Base-by-base conservation (phyloP, 1,140 invertebrate species). In the Anoplolepis gracilipes region DNA sequence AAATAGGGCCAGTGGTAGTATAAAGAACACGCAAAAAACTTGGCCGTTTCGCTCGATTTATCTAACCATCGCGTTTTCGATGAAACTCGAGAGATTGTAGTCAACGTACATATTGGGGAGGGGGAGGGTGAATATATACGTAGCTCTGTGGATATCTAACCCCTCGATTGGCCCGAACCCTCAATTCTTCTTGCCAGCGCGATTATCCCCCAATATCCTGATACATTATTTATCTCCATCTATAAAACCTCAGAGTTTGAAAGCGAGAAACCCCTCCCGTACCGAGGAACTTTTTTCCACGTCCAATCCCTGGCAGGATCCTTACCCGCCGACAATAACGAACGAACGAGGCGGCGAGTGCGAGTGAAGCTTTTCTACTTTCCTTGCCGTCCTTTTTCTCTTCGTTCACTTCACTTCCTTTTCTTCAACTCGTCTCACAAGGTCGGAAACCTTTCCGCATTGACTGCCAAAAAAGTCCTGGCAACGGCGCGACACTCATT, bases 211-310 rank as follows among this genome's bases (percentile, higher is more conserved):
- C 88, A 88, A 92, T 91, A 92, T 92, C 85, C 86, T 81, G 82
- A 85, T 90, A 90, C 91, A 92, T 92, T 92, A 92, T 92, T 92
- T 92, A 92, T 91, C 78, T 62, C 55, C n/a, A 28, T 61, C 85
- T 75, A 85, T 87, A 79, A 84, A 90, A 84, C 77, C 84, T 79
- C 62, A 19, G 77, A 79, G 87, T 88, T 90, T 59, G 64, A 85
- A 85, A 72, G 61, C 88, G 86, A 90, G 61, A 90, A 86, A 84
- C 72, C 88, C 5, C 46, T 78, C 84, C 22, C 64, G 16, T 67
- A 36, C 46, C 39, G 36, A 86, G 30, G 81, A 90, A 90, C 86
- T 90, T 90, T 90, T 75, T 87, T 55, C 72, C 77, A 61, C 49
- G 61, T 75, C 70, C 88, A 78, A 57, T 49, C 70, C 53, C 77